These are phyloP conservation scores for Chiroxiphia lanceolata DNA, from an alignment of 2,797 vertebrate genomes.

Conservation along the genomic window DNA sequence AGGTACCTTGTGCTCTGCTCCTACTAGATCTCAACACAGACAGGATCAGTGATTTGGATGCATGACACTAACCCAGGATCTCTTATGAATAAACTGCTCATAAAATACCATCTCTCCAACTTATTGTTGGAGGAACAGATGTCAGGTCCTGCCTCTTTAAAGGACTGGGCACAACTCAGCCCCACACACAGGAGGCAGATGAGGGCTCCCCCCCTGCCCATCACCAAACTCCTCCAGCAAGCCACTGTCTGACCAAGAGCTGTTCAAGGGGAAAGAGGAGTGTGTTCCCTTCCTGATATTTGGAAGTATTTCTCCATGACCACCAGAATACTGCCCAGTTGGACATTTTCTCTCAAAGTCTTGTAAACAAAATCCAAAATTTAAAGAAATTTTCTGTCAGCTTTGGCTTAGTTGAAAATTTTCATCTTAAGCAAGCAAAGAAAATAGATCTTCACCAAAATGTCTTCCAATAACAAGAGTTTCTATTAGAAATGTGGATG, in stretches of 20 bases:
- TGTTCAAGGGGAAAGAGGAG: background rate
- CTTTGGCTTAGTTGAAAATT: background rate
- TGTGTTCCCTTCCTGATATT: background rate
- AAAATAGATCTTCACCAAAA: background rate
- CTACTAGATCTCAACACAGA: background rate
- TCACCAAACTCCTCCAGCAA: background rate
- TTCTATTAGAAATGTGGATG: background rate
- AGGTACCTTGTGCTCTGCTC: background rate
- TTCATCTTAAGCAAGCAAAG: background rate
- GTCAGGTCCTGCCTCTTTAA: background rate
- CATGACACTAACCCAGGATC: background rate
- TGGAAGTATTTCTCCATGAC: background rate
- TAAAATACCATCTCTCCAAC: background rate
- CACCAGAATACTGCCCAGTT: background rate
- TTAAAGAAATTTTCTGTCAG: background rate
- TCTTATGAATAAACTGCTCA: background rate
- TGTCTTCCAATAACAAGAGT: background rate
- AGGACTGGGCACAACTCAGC: background rate
- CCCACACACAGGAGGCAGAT: background rate
- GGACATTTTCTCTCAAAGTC: background rate
- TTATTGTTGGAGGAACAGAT: accelerated
- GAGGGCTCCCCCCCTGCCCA: background rate
- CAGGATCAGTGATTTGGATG: background rate
- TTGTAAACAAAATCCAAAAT: background rate
- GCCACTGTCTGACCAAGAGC: background rate